These are phyloP conservation scores for Drosophila fungiperda DNA, from an alignment of 2,888 invertebrate genomes.

Conservation along the genomic window DNA sequence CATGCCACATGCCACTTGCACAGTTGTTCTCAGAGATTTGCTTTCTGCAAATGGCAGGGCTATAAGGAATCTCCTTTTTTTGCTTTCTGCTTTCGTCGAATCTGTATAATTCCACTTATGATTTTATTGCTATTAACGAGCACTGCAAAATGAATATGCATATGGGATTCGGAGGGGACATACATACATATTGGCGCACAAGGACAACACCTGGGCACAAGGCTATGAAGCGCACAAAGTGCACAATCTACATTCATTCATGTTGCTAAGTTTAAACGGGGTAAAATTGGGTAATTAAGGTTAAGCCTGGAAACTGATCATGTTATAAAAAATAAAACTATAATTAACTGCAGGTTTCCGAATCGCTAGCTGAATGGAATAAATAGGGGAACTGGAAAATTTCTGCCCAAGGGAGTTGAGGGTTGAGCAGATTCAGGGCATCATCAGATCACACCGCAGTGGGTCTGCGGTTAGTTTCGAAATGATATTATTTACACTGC, in stretches of 20 bases:
- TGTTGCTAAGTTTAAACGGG: constrained; percentile 42
- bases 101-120: constrained; percentile 39
- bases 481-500: neutral
- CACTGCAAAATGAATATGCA: constrained; percentile 47
- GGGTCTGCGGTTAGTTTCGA: neutral
- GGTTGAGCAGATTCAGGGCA: constrained; percentile 23
- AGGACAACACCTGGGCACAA: constrained; percentile 44
- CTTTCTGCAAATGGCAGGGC: constrained; percentile 12
- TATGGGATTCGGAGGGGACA: constrained; percentile 52
- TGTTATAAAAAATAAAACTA: constrained; percentile 12
- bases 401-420: neutral
- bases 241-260: constrained; percentile 57
- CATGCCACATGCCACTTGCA: constrained; percentile 42
- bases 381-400: neutral
- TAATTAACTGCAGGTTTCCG: neutral
- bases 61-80: constrained; percentile 12
- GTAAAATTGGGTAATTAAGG: constrained; percentile 19
- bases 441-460: constrained; percentile 31
- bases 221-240: constrained; percentile 17
- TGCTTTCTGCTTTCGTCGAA: constrained; percentile 18
- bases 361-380: neutral
- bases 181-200: constrained; percentile 44
- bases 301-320: constrained; percentile 45
- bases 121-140: constrained; percentile 54
- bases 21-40: constrained; percentile 39